Evolutionary conservation across 2,113 vertebrate genomes (phyloP).

Genomic region (Hippocampus barbouri): DNA sequence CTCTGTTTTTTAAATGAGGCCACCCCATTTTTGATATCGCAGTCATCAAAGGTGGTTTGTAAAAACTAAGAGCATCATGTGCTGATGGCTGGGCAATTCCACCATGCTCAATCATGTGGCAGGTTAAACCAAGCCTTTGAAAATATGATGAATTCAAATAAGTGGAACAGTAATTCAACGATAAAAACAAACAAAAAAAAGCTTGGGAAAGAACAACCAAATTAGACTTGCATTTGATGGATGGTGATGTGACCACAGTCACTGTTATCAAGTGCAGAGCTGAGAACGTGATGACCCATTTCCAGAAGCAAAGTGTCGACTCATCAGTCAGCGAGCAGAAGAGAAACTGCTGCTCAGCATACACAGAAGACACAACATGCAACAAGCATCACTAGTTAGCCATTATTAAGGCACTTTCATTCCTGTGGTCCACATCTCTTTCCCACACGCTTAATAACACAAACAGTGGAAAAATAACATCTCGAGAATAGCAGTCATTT

Average conservation of each 20-base stretch:
- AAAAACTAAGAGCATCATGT: background rate
- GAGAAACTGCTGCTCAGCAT: slow-evolving; percentile 9
- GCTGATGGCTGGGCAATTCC: background rate
- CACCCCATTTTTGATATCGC: slow-evolving; percentile 2
- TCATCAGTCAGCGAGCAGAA: slow-evolving; percentile 16
- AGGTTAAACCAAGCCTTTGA: background rate
- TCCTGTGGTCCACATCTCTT: background rate
- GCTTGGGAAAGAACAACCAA: slow-evolving; percentile 9
- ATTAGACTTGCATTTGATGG: background rate
- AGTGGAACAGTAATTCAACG: slow-evolving; percentile 23
- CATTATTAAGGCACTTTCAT: background rate
- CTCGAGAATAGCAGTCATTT: background rate
- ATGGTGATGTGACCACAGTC: slow-evolving; percentile 18
- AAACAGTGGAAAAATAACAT: background rate
- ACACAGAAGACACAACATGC: background rate
- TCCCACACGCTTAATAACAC: background rate
- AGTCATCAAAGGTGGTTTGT: background rate
- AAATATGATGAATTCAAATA: background rate
- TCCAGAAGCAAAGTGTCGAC: slow-evolving; percentile 21
- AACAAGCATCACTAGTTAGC: background rate
- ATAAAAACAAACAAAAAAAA: background rate
- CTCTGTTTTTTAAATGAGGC: slow-evolving; percentile 7
- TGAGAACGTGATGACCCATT: slow-evolving; percentile 41
- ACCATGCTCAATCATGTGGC: slow-evolving; percentile 1
- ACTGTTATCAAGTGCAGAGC: slow-evolving; percentile 21